Evolutionary conservation across 2,888 invertebrate genomes (phyloP).

Genomic region (Meiosimyza decipiens): DNA sequence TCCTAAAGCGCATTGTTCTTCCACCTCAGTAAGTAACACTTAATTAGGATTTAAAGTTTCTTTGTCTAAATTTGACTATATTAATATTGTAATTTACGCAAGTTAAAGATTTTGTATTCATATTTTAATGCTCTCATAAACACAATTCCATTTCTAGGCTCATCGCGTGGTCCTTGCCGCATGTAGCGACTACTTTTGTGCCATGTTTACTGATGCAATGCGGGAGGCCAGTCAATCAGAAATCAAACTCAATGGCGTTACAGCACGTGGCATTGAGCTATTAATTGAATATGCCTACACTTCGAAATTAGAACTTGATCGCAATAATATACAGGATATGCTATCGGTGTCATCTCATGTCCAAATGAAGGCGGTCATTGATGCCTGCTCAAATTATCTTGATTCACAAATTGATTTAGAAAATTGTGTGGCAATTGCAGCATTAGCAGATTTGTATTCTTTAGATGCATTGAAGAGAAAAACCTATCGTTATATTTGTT

Average conservation of each 20-base stretch:
- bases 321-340: constrained; percentile 76
- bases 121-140: neutral
- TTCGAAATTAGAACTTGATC: constrained; percentile 68
- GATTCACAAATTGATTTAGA: constrained; percentile 76
- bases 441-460: constrained; percentile 77
- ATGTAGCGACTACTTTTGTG: constrained; percentile 79
- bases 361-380: constrained; percentile 73
- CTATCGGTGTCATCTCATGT: constrained; percentile 77
- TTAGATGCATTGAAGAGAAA: constrained; percentile 71
- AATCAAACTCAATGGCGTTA: constrained; percentile 75
- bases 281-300: constrained; percentile 79
- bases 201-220: constrained; percentile 80
- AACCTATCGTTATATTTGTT: constrained; percentile 75
- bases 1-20: no score
- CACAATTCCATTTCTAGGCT: constrained; percentile 64
- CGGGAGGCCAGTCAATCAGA: constrained; percentile 74
- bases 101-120: no score
- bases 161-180: constrained; percentile 78
- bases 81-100: no score
- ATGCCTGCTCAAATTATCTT: constrained; percentile 75
- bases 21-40: no score
- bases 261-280: constrained; percentile 73
- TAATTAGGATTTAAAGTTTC: no score
- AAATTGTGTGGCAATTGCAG: constrained; percentile 78
- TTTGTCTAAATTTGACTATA: no score